Evolutionary conservation across 2,113 vertebrate species (phyloP), one percentile per base, ranked within the genome.

Genomic region (Pterophyllum scalare): DNA sequence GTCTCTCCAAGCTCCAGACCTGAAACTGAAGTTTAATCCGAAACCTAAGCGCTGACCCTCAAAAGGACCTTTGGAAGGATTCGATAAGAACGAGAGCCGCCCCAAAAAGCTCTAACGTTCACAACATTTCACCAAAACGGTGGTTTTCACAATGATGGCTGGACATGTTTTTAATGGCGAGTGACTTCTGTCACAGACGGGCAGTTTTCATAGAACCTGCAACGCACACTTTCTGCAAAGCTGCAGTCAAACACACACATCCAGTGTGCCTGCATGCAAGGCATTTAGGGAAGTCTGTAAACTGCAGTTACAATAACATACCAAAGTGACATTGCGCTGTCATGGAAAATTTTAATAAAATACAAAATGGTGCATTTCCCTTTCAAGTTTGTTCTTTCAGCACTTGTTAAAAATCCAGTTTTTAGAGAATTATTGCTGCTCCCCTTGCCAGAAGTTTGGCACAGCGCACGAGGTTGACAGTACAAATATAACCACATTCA

Each of bases 401-500:
- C 46, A 72, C 67, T 72, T 72, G 67, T 54, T 72, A 72, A 52
- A 33, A 72, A 52, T n/a, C 67, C 26, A 31, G 43, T 72, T 72
- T 72, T 54, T n/a, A 0, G 67, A 54, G 67, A 72, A 14, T 72
- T 31, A 12, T 72, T 72, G 46, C 46, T 0, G 24, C 52, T 72
- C 46, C 67, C 46, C 46, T n/a, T 17, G 19, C 67, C 67, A 72
- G 67, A 72, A 33, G 65, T 70, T 70, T 70, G 67, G 67, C 67
- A 72, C 67, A 3, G 52, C 28, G 67, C 67, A 52, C 20, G 67
- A 54, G 49, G 65, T 70, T 70, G 65, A 70, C 65, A 72, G 67
- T 72, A 72, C 67, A 72, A 72, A 72, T 72, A 72, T n/a, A 54
- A 72, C 67, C 67, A 72, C 67, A 72, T 72, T 54, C 46, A 72